Evolutionary conservation across 2,113 vertebrate genomes (phyloP).

Genomic region (Grammomys dolichurus): DNA sequence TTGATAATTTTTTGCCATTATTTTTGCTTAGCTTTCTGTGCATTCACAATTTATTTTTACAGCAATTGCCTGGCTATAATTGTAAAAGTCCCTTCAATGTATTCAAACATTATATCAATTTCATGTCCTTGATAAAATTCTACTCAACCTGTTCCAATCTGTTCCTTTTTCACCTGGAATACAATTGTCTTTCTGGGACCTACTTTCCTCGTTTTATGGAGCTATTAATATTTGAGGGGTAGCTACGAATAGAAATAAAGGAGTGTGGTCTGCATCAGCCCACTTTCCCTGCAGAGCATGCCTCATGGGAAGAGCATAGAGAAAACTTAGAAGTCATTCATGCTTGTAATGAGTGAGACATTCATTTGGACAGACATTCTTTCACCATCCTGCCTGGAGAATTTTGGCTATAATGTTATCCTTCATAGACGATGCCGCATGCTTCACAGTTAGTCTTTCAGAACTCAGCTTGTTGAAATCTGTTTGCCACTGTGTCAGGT

Average conservation of each 20-base stretch:
- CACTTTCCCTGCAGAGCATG: neutral
- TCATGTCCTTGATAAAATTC: conserved; percentile 11
- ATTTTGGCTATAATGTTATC: neutral
- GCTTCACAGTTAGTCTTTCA: neutral
- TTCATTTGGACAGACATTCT: neutral
- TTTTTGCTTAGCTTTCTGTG: neutral
- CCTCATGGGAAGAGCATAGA: neutral
- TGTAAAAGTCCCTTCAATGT: neutral
- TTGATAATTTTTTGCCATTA: neutral
- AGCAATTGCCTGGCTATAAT: neutral
- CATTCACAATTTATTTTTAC: neutral
- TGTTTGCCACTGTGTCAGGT: neutral
- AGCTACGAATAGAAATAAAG: neutral
- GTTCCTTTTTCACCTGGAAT: neutral
- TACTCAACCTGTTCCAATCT: neutral
- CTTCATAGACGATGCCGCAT: neutral
- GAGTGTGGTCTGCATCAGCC: neutral
- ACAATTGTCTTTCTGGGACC: neutral
- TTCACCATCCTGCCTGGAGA: neutral
- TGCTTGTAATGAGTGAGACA: neutral
- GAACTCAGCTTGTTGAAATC: neutral
- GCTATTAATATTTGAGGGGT: neutral
- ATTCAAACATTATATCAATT: neutral
- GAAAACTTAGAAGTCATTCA: neutral
- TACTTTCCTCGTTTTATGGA: neutral